A percentile compares a stretch with the other conserved stretches of the same genome.
These are phyloP conservation scores for Mellivora capensis DNA, from an alignment of 2,113 vertebrate genomes.

Conservation along the genomic window DNA sequence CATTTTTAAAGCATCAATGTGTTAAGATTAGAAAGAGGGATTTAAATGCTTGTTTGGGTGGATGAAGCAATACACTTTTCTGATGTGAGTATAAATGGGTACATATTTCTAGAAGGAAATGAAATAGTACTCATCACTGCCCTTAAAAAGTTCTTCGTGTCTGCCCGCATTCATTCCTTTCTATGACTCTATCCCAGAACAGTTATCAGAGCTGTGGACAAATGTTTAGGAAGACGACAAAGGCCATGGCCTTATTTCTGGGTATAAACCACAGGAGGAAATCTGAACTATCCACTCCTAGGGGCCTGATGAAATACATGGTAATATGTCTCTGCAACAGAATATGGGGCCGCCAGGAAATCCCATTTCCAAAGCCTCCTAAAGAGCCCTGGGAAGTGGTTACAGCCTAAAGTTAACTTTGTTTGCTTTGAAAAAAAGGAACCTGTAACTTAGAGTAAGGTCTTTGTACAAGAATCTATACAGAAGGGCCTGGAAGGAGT, in stretches of 20 bases:
- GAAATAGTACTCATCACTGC: neutral
- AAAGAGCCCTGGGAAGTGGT: neutral
- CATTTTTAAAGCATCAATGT: neutral
- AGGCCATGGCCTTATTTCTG: neutral
- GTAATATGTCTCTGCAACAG: neutral
- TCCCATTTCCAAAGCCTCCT: neutral
- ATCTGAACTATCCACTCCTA: too few relatives aligned
- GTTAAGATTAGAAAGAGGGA: neutral
- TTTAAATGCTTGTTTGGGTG: neutral
- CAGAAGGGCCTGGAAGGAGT: neutral
- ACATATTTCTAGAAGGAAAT: neutral
- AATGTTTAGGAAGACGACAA: neutral
- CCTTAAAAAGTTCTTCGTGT: neutral
- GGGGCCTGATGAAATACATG: neutral
- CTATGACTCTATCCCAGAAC: neutral
- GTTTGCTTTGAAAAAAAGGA: neutral
- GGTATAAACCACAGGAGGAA: neutral
- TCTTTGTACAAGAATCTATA: neutral
- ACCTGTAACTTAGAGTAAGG: neutral
- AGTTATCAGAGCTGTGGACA: neutral
- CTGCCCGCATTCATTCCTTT: neutral
- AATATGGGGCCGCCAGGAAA: neutral
- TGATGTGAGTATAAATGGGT: neutral
- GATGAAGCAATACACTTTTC: fast-evolving
- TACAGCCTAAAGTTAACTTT: neutral